Evolutionary conservation across 2,888 invertebrate species (phyloP), one percentile per base, ranked within the genome.

Genomic region (Drosophila kuntzei): DNA sequence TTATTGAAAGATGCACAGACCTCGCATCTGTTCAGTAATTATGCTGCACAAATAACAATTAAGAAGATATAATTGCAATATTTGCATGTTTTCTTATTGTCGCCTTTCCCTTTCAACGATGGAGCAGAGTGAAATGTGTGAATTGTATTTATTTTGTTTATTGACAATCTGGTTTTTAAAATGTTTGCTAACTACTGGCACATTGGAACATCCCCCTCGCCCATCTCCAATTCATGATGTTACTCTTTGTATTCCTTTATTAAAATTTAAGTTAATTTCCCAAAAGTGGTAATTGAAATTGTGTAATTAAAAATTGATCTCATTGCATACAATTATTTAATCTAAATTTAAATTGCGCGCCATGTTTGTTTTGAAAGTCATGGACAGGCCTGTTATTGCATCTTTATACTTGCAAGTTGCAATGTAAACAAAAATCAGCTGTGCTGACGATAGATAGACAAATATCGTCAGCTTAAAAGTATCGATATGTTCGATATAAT

Each of bases 351-450:
- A 16, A 11, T 18, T 18, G 1, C 16, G 16, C 16, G 39, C 18
- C 39, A 18, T 18, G 11, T 14, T 20, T 9, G 20, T 53, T 12
- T 6, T n/a, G 5, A 25, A 11, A 22, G 20, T n/a, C n/a, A n/a
- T n/a, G n/a, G n/a, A 59, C 49, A 59, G 59, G 41, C 16, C 29
- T 39, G 58, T 49, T 16, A 25, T 9, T 3, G 16, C 16, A 16
- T n/a, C n/a, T n/a, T n/a, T n/a, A n/a, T n/a, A n/a, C n/a, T n/a
- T n/a, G n/a, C n/a, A n/a, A n/a, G n/a, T n/a, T n/a, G n/a, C n/a
- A n/a, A 32, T 43, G 50, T 59, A 59, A 59, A 50, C 53, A 60
- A 60, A 37, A 27, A 14, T n/a, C 60, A 60, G 60, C 60, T 60
- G 60, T 5, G 4, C 18, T 12, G 3, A n/a, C n/a, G n/a, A n/a